Percentiles rank a stretch among this genome's conserved stretches.
phyloP scores from a whole-genome alignment of 2,888 invertebrate species.

The Drosophila infuscata region DNA sequence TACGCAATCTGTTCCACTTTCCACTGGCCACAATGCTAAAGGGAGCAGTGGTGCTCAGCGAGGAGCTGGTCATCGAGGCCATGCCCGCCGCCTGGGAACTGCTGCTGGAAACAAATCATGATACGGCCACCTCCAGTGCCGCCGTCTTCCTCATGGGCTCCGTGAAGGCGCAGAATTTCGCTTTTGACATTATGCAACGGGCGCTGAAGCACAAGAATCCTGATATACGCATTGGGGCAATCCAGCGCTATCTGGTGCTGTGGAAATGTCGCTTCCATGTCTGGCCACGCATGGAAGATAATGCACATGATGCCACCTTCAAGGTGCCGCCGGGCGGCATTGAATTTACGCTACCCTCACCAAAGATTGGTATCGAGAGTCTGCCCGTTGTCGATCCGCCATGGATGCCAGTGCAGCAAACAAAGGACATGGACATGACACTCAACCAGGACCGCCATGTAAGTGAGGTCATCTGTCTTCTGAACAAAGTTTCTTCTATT shows the following conservation, averaged over 20 bases:
- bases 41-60: slow-evolving; percentile 94
- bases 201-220: slow-evolving; percentile 95
- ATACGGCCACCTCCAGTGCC: slow-evolving; percentile 93
- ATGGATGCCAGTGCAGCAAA: slow-evolving; percentile 99
- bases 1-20: slow-evolving; percentile 95
- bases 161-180: slow-evolving; percentile 95
- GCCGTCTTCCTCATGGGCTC: slow-evolving; percentile 96
- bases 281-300: slow-evolving; percentile 99
- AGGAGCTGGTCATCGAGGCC: slow-evolving; percentile 94
- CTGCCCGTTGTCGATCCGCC: slow-evolving; percentile 98
- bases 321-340: slow-evolving; percentile 99
- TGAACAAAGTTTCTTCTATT: no score
- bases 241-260: slow-evolving; percentile 94
- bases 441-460: slow-evolving; percentile 98
- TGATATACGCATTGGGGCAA: slow-evolving; percentile 92
- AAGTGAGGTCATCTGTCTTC: slow-evolving; percentile 82
- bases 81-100: slow-evolving; percentile 98
- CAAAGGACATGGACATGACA: slow-evolving; percentile 99
- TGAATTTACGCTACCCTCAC: slow-evolving; percentile 99
- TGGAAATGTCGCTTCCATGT: slow-evolving; percentile 99
- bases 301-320: slow-evolving; percentile 94
- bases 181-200: slow-evolving; percentile 94
- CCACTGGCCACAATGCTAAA: slow-evolving; percentile 94
- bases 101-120: slow-evolving; percentile 95
- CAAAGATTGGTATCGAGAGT: slow-evolving; percentile 98